Base-by-base conservation (phyloP, 2,113 vertebrate species). In the Barnardius zonarius region DNA sequence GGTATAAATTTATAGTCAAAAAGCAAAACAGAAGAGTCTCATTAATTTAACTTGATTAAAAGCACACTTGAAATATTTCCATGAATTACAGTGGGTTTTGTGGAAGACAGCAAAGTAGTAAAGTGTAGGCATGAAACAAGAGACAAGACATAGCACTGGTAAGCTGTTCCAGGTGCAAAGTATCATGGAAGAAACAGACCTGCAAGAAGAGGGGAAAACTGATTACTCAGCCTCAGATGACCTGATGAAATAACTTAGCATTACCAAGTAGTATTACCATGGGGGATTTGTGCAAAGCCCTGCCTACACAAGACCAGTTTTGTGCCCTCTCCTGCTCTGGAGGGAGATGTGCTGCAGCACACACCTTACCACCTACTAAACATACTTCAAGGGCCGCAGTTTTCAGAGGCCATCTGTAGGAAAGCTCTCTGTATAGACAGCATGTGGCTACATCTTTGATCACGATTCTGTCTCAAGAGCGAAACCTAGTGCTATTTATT, bases 401-500 rank as follows among this genome's bases (percentile, higher is more conserved):
- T 76, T 52, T 14, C 63, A 18, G 1, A 63, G 41, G 69, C 61
- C 55, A 37, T 28, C 35, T 54, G 24, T 19, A 86, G 63, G 74
- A 85, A 83, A 68, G 75, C 74, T 79, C 69, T 55, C 67, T 31
- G 17, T 5, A 51, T 2, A 37, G 55, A 23, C 1, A 43, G 55
- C 33, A 30, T 1, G 3, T 0, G 1, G 73, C 75, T 81, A 1
- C 43, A 46, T 19, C 74, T 69, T 25, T 31, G 41, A 44, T 31
- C 68, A 23, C 7, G 46, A 83, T 16, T 62, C 66, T 46, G 13
- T 41, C 80, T 81, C 51, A 52, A 84, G 90, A 94, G n/a, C 11
- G 27, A 90, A 92, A 88, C 72, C n/a, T 66, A 78, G 16, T 16
- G 86, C 5, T 59, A 62, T 90, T 95, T 83, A 81, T 74, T 90